These are phyloP conservation scores for Pangasius mekongensis DNA, from an alignment of 2,797 vertebrate species.

Conservation along the genomic window DNA sequence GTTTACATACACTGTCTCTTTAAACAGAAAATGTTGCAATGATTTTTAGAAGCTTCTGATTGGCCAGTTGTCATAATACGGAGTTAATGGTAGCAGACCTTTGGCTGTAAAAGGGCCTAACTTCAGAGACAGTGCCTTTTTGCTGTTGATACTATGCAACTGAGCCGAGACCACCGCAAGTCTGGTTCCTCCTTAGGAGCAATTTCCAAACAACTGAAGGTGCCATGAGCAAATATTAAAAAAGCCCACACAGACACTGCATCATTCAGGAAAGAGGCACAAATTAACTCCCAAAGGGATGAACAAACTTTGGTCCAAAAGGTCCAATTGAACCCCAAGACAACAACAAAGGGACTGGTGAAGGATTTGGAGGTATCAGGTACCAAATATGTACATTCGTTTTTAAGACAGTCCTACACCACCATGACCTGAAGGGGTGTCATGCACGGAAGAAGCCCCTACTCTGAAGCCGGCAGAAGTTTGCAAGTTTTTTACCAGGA, in stretches of 20 bases:
- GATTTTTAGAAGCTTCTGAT: too few relatives aligned
- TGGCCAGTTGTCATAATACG: background rate
- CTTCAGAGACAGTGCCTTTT: background rate
- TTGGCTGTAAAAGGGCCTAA: background rate
- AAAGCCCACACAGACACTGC: background rate
- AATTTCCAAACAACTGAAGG: background rate
- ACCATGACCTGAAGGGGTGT: too few relatives aligned
- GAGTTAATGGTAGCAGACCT: background rate
- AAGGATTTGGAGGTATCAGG: background rate
- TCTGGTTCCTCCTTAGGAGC: background rate
- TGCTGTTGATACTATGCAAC: background rate
- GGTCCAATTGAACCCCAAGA: background rate
- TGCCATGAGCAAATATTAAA: background rate
- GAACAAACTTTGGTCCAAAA: background rate
- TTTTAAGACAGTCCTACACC: too few relatives aligned
- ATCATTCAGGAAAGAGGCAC: background rate
- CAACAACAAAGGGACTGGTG: background rate
- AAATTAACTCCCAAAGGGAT: background rate
- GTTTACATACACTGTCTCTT: too few relatives aligned
- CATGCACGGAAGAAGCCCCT: too few relatives aligned
- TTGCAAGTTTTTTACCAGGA: background rate
- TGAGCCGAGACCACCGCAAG: background rate
- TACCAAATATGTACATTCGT: background rate
- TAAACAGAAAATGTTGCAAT: too few relatives aligned
- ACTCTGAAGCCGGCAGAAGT: too few relatives aligned